A percentile compares a stretch with the other conserved stretches of the same genome.
Evolutionary conservation across 1,140 invertebrate species (phyloP).

Genomic region (Bradynema listronoti): DNA sequence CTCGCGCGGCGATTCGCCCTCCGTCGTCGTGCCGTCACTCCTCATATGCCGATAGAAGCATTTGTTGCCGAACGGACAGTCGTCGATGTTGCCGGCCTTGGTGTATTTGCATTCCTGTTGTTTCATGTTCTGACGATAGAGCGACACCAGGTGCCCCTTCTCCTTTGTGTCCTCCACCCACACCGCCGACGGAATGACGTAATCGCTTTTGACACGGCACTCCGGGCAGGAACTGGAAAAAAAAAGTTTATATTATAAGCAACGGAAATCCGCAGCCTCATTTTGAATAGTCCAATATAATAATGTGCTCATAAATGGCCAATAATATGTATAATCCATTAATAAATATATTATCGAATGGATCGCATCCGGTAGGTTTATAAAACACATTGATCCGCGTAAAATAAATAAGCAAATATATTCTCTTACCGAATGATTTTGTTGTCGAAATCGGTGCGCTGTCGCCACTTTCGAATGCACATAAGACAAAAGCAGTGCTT

Average conservation of each 20-base stretch:
- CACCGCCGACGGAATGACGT: conserved; percentile 76
- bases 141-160: conserved; percentile 73
- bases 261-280: too few relatives aligned
- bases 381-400: too few relatives aligned
- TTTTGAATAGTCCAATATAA: too few relatives aligned
- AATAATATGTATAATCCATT: too few relatives aligned
- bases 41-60: conserved; percentile 78
- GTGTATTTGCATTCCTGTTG: conserved; percentile 81
- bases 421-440: too few relatives aligned
- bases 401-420: too few relatives aligned
- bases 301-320: too few relatives aligned
- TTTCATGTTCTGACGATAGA: conserved; percentile 63
- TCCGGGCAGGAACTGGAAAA: conserved; percentile 72
- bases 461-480: conserved; percentile 81
- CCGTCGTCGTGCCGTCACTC: conserved; percentile 24
- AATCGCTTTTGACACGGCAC: conserved; percentile 76
- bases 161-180: conserved; percentile 80
- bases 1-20: conserved; percentile 25
- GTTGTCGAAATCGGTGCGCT: conserved; percentile 63
- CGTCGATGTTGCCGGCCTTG: conserved; percentile 64
- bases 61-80: conserved; percentile 83
- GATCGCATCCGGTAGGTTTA: too few relatives aligned
- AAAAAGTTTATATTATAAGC: background rate
- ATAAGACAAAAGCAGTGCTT: conserved; percentile 78
- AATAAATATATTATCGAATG: too few relatives aligned